Conservation (phyloP, 1,140 invertebrate genomes). For the Drosophila albomicans region DNA sequence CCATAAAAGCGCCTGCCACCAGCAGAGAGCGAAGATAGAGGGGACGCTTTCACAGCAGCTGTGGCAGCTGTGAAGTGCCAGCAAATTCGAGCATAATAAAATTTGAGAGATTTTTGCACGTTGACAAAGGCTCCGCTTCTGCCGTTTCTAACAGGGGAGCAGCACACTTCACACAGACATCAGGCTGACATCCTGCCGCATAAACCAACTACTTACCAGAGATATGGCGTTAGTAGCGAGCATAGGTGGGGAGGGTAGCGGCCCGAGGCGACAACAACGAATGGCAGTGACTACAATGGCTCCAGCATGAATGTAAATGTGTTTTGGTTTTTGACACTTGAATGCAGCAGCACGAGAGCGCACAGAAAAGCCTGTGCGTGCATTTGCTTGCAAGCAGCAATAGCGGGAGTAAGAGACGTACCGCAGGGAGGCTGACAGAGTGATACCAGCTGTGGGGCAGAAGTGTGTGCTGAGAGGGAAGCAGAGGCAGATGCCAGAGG, state of each 20-base stretch:
- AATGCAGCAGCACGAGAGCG: slow-evolving; percentile 34
- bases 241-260: no score
- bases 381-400: slow-evolving; percentile 3
- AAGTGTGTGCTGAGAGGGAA: no score
- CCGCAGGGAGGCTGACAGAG: no score
- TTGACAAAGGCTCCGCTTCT: slow-evolving; percentile 58
- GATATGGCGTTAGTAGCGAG: background rate
- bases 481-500: no score
- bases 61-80: slow-evolving; percentile 39
- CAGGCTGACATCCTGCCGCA: slow-evolving; percentile 21
- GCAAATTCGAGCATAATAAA: slow-evolving; percentile 75
- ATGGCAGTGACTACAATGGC: slow-evolving; percentile 40
- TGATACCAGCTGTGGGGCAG: no score
- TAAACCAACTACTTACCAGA: slow-evolving; percentile 18
- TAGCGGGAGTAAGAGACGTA: no score
- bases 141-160: slow-evolving; percentile 13
- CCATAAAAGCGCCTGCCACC: slow-evolving; percentile 38
- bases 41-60: background rate
- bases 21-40: slow-evolving; percentile 4
- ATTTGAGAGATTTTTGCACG: slow-evolving; percentile 69
- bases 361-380: slow-evolving; percentile 4
- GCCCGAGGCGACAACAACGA: slow-evolving; percentile 1
- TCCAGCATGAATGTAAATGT: slow-evolving; percentile 51
- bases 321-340: slow-evolving; percentile 40
- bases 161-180: slow-evolving; percentile 36